Base-by-base conservation (phyloP, 2,797 vertebrate species). In the Hypotaenidia okinawae region DNA sequence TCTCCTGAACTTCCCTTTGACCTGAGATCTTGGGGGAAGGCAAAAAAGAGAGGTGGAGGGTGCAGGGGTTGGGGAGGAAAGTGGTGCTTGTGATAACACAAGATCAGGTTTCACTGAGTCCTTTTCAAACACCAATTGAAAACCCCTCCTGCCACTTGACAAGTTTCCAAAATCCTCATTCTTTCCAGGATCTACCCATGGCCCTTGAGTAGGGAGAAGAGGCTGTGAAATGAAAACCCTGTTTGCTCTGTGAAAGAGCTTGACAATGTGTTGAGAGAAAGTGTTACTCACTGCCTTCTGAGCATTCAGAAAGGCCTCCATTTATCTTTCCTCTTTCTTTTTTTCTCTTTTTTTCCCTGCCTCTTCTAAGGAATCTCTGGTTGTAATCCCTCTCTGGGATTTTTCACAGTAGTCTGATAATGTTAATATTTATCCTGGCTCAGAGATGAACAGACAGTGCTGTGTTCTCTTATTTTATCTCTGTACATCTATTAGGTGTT, bases 341-440 rank as follows among this genome's bases (percentile, higher is more conserved):
- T 11, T 75, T 15, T 8, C n/a, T 25, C 11, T 8, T 24, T 16
- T 17, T 2, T 25, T 37, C 51, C 9, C 37, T 63, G 57, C 96
- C 98, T 97, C 96, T 97, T 97, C 96, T 96, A 94, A 98, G 97
- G 98, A 98, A 98, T 98, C 98, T 98, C 94, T 97, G 97, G 97
- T 96, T 98, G 97, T 97, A 98, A 98, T 98, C 98, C 95, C 94
- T 95, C 96, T 96, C 95, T 97, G 97, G 98, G 97, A 98, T 98
- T 98, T 94, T 98, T 98, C 98, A 98, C 98, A 98, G 97, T 95
- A 96, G 97, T 97, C 97, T 98, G 98, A 98, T 98, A 98, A 97
- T 98, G 98, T 98, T 98, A 98, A 98, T 98, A 98, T 98, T 98
- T 98, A 97, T 97, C 91, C 97, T 97, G 98, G 96, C 97, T 98